Evolutionary conservation across 1,140 invertebrate species (phyloP), one percentile per base, ranked within the genome.

Genomic region (Fopius arisanus): DNA sequence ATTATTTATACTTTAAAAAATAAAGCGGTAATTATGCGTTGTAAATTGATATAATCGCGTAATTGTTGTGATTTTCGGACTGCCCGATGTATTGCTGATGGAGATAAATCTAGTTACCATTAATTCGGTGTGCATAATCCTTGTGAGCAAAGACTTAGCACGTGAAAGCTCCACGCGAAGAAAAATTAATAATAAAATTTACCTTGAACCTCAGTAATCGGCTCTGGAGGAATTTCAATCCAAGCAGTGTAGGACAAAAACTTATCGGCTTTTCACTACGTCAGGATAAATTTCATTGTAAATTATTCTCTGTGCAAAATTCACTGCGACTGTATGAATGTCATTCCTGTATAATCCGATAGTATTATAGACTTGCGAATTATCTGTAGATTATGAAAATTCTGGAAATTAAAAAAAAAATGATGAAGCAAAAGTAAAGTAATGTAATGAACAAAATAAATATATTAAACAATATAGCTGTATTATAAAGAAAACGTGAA

Each of bases 21-120:
- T n/a, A n/a, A n/a, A n/a, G n/a, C n/a, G n/a, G 14, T 43, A 43
- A 54, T 54, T 19, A 54, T 73, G 59, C 67, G 65, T 67, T 73
- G 72, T 73, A 67, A 62, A 73, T 73, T 68, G 66, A 51, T 73
- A 73, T 73, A 73, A 67, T 73, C 48, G 72, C 41, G 71, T 73
- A 67, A 73, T 23, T 73, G 29, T 48, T 67, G 72, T 54, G 48
- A 41, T 28, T 21, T 23, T 73, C 37, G 14, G 51, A 68, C 65
- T 73, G 14, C 4, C 14, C 14, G 31, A 54, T 59, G 62, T 54
- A 63, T 59, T 16, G 14, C 67, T 66, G 66, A 72, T 14, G 16
- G n/a, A 67, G 31, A 29, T 33, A 28, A 72, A 31, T 29, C 43
- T 19, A 67, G 43, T 14, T 68, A 68, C 14, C 28, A 62, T 26